Evolutionary conservation across 2,113 vertebrate genomes (phyloP).

Genomic region (Salvelinus sp.): DNA sequence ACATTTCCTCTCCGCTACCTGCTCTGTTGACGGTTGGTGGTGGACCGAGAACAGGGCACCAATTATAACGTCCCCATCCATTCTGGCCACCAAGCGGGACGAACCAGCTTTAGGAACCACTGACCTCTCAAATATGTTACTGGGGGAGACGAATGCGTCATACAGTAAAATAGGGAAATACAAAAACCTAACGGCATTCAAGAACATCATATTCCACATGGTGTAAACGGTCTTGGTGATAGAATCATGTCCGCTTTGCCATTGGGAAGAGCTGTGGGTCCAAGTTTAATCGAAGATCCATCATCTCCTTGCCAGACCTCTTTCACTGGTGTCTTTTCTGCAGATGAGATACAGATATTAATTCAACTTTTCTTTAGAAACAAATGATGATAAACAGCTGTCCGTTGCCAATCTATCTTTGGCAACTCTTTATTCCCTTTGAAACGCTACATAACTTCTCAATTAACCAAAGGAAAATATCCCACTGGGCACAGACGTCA

Average conservation of each 20-base stretch:
- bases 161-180: slow-evolving; percentile 78
- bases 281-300: slow-evolving; percentile 21
- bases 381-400: neutral
- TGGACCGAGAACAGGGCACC: slow-evolving; percentile 94
- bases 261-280: slow-evolving; percentile 50
- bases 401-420: neutral
- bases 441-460: neutral
- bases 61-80: slow-evolving; percentile 93
- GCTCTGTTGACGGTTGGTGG: slow-evolving; percentile 90
- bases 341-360: slow-evolving; percentile 13
- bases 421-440: neutral
- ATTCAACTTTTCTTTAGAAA: neutral
- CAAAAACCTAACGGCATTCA: slow-evolving; percentile 73
- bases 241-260: slow-evolving; percentile 63
- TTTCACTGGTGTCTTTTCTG: slow-evolving; percentile 49
- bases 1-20: slow-evolving; percentile 91
- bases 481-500: too few relatives aligned
- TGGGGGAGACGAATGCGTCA: slow-evolving; percentile 74
- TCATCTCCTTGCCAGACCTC: slow-evolving; percentile 24
- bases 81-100: slow-evolving; percentile 89
- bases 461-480: slow-evolving; percentile 7
- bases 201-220: slow-evolving; percentile 73
- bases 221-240: slow-evolving; percentile 45
- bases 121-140: slow-evolving; percentile 70
- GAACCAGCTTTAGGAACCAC: slow-evolving; percentile 77